Percentiles rank a stretch among this genome's conserved stretches.
Conservation (phyloP, 2,888 invertebrate genomes). For the Chymomyza amoena region DNA sequence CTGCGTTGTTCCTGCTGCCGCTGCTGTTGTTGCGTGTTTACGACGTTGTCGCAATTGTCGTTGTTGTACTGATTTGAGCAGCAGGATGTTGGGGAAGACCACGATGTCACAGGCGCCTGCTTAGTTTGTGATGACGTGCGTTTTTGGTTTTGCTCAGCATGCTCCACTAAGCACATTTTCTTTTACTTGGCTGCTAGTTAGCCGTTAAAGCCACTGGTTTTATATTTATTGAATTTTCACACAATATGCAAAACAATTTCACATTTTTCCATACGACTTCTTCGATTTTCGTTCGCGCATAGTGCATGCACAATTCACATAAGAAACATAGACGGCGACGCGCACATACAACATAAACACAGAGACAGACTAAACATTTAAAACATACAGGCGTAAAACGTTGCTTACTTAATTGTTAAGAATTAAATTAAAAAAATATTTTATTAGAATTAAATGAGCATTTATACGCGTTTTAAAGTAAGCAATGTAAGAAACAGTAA, state of each 20-base stretch:
- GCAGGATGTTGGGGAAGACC: constrained; percentile 32
- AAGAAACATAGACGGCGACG: background rate
- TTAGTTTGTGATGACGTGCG: constrained; percentile 29
- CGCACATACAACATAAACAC: constrained; percentile 13
- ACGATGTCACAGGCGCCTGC: constrained; percentile 11
- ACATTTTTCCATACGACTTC: constrained; percentile 29
- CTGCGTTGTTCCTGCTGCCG: constrained; percentile 28
- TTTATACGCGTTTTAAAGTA: background rate
- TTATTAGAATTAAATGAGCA: constrained; percentile 23
- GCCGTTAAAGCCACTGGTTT: constrained; percentile 30
- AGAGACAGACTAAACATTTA: constrained; percentile 15
- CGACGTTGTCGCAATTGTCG: constrained; percentile 4
- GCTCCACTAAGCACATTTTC: constrained; percentile 69
- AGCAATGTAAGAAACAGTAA: background rate
- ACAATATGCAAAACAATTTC: constrained; percentile 28
- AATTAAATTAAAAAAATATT: constrained; percentile 41
- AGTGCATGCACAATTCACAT: constrained; percentile 35
- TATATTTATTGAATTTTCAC: constrained; percentile 63
- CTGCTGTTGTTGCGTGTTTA: constrained; percentile 23
- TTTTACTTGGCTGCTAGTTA: constrained; percentile 44
- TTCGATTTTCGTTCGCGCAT: constrained; percentile 61
- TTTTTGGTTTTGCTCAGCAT: constrained; percentile 56
- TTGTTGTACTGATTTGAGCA: constrained; percentile 28
- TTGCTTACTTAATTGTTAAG: constrained; percentile 27
- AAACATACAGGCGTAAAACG: constrained; percentile 5